Conservation (phyloP, 2,888 invertebrate species). For the Pediacus dermestoides region DNA sequence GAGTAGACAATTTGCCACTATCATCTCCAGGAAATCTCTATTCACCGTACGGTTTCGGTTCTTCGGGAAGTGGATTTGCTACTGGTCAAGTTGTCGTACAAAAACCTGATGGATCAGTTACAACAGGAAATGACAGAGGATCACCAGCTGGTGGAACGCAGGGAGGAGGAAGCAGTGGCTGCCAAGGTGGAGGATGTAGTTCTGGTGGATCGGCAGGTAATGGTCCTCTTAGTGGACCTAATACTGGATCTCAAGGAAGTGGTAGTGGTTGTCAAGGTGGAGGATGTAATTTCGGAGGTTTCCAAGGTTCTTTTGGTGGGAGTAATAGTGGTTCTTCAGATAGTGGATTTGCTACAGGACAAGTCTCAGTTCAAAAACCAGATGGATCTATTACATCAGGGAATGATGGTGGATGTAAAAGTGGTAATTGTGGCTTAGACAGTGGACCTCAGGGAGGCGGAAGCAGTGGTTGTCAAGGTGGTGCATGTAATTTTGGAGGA, state of each 20-base stretch:
- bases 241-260: background rate
- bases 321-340: background rate
- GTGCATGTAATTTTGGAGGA: slow-evolving; percentile 5
- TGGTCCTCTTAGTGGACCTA: background rate
- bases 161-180: no score
- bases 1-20: no score
- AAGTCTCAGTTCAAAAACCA: slow-evolving; percentile 7
- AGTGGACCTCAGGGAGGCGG: no score
- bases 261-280: background rate
- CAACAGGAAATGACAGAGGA: slow-evolving; percentile 7
- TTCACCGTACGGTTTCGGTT: no score
- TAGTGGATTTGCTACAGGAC: slow-evolving; percentile 12
- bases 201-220: slow-evolving; percentile 4
- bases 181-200: slow-evolving; percentile 4
- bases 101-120: slow-evolving; percentile 16
- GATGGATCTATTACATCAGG: slow-evolving; percentile 15
- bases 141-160: no score
- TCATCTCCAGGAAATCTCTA: no score
- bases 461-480: background rate
- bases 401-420: background rate
- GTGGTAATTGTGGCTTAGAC: background rate
- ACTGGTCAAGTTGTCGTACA: slow-evolving; percentile 10
- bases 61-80: slow-evolving; percentile 9
- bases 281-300: slow-evolving; percentile 3
- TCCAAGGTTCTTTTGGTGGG: background rate